Conservation (phyloP, 2,113 vertebrate genomes). For the Himantopus leucocephalus region DNA sequence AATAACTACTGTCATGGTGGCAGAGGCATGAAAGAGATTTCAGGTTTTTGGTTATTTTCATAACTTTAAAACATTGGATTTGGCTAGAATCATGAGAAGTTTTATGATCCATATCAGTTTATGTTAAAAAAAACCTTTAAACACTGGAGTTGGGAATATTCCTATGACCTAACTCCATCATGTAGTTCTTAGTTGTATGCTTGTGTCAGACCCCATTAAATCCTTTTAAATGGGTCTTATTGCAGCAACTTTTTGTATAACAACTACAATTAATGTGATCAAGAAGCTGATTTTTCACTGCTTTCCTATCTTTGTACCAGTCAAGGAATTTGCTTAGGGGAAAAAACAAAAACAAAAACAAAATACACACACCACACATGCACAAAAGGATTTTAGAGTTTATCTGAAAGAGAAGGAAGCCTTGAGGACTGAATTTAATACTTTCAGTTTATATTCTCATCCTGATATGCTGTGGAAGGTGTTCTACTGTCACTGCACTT, state of each 20-base stretch:
- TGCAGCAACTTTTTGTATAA: not conserved
- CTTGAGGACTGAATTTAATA: not conserved
- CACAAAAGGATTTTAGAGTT: not conserved
- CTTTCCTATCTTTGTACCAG: not conserved
- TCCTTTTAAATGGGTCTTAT: not conserved
- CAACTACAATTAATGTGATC: not conserved
- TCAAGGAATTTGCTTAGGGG: not conserved
- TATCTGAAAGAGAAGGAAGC: not conserved
- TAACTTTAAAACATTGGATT: not conserved
- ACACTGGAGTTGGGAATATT: not conserved
- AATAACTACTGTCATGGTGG: not conserved
- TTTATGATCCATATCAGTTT: not conserved
- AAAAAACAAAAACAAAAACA: not conserved
- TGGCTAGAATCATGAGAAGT: not conserved
- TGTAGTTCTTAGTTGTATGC: not conserved
- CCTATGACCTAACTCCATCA: not conserved
- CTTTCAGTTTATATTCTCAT: not conserved
- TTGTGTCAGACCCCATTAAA: not conserved
- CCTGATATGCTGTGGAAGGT: not conserved
- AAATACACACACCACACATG: not conserved
- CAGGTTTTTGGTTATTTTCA: not conserved
- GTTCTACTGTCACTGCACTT: not conserved
- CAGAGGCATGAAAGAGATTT: not conserved
- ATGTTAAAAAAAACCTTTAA: not conserved
- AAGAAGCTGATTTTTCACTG: not conserved